Base-by-base conservation (phyloP, 1,140 invertebrate genomes). In the Lucilia cuprina region DNA sequence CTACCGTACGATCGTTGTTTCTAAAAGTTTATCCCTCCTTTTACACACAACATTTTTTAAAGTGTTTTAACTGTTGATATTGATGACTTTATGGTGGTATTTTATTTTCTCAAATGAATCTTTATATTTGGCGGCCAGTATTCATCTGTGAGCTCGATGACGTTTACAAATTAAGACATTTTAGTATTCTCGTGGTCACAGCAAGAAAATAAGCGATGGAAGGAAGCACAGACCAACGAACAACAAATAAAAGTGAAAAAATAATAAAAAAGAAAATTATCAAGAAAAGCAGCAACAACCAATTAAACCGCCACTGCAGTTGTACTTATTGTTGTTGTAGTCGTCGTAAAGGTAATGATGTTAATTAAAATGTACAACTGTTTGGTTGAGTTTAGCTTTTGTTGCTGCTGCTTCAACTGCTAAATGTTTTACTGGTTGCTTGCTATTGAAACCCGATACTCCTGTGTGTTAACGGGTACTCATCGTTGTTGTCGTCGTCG, bases 361-460 rank as follows among this genome's bases (percentile, higher is more conserved):
- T 80, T 80, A 80, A 80, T 80, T 80, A 80, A 80, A 80, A 50
- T 80, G 77, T 80, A 80, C 77, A 80, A 80, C 77, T 80, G 77
- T 49, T 80, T 47, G n/a, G 19, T 9, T 70, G 65, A 60, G 14
- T 78, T n/a, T 78, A n/a, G n/a, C 35, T 35, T 35, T 41, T 41
- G 41, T 10, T 41, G 41, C 41, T 35, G 74, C 17, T 35, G 21
- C 17, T n/a, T n/a, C 2, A 34, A 10, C 75, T 4, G 25, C 25
- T 30, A 3, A 30, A 30, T 30, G 25, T 30, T 30, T 30, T 47
- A n/a, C 41, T 78, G 70, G 2, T 9, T 74, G 19, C 14, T 78
- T 78, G 75, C 17, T 25, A 41, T 78, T 78, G 75, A 78, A 78
- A 78, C 75, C 17, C 41, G 75, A 78, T 78, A 78, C 75, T 78